These are phyloP conservation scores for Pampus argenteus DNA, from an alignment of 2,797 vertebrate species.

Conservation along the genomic window DNA sequence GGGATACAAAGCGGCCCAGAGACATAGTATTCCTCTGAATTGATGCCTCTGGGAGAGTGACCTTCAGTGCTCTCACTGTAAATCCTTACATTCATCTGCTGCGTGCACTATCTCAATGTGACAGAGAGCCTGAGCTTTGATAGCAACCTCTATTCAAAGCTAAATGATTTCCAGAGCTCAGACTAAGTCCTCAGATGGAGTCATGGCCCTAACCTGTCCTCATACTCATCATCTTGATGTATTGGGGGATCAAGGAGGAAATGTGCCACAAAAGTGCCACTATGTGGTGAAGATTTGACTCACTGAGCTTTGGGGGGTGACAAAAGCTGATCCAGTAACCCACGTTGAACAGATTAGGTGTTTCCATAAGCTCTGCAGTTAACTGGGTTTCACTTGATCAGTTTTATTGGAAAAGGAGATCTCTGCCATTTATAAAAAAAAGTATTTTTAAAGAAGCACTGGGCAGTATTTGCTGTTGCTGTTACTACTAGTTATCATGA, in stretches of 20 bases:
- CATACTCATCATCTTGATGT: conserved; percentile 41
- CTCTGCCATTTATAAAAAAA: conserved; percentile 19
- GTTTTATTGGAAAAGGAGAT: conserved; percentile 46
- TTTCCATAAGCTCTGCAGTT: conserved; percentile 32
- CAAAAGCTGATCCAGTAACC: conserved; percentile 38
- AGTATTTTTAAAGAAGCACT: conserved; percentile 15
- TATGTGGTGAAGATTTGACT: conserved; percentile 26
- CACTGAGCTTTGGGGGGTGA: conserved; percentile 20
- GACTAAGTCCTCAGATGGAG: conserved; percentile 35
- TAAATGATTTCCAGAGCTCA: conserved; percentile 56
- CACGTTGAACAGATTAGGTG: conserved; percentile 44
- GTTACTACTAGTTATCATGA: conserved; percentile 1
- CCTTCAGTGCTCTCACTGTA: conserved; percentile 54
- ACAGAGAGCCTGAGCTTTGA: conserved; percentile 48
- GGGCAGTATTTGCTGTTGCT: conserved; percentile 2
- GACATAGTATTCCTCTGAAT: conserved; percentile 7
- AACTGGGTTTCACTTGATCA: conserved; percentile 38
- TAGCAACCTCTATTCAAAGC: conserved; percentile 55
- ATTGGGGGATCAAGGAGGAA: conserved; percentile 35
- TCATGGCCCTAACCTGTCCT: conserved; percentile 32
- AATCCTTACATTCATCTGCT: conserved; percentile 56
- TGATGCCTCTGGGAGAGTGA: conserved; percentile 37
- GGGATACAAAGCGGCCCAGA: conserved; percentile 5
- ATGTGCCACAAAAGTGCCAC: conserved; percentile 44
- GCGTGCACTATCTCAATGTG: conserved; percentile 33